Percentiles rank a stretch among this genome's conserved stretches.
These are phyloP conservation scores for Lithobius niger DNA, from an alignment of 1,140 invertebrate genomes.

Conservation along the genomic window DNA sequence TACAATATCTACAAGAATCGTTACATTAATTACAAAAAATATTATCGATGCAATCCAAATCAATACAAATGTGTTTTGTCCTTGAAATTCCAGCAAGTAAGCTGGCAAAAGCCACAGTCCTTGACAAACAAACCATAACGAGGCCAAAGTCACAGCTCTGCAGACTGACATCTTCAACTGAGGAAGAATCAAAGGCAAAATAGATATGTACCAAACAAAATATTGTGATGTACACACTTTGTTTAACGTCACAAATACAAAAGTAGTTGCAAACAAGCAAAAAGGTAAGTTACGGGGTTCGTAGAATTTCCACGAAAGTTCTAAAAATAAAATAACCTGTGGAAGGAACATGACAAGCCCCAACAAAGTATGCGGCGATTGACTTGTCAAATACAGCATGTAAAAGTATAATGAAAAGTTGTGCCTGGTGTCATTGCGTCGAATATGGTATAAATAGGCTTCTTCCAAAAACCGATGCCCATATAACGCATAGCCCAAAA, in stretches of 20 bases:
- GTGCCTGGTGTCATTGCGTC: conserved; percentile 78
- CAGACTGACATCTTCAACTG: conserved; percentile 25
- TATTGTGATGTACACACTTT: conserved; percentile 96
- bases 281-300: conserved; percentile 58
- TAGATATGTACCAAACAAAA: conserved; percentile 88
- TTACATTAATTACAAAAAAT: conserved; percentile 64
- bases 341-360: conserved; percentile 56
- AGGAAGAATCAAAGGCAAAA: conserved; percentile 60
- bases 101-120: conserved; percentile 76
- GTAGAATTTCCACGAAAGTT: conserved; percentile 45
- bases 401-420: conserved; percentile 98
- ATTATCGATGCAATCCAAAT: conserved; percentile 61
- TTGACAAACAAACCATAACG: conserved; percentile 66
- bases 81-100: conserved; percentile 81
- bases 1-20: conserved; percentile 40
- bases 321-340: conserved; percentile 52
- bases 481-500: conserved; percentile 57
- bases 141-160: conserved; percentile 27
- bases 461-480: conserved; percentile 81
- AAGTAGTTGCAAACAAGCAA: conserved; percentile 68
- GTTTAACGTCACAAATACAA: conserved; percentile 86
- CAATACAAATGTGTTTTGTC: conserved; percentile 60
- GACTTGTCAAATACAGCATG: conserved; percentile 66
- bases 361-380: conserved; percentile 36
- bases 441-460: conserved; percentile 84